Percentiles rank a stretch among this genome's conserved stretches.
phyloP scores from a whole-genome alignment of 2,888 invertebrate species.

The Drosophila limbata region DNA sequence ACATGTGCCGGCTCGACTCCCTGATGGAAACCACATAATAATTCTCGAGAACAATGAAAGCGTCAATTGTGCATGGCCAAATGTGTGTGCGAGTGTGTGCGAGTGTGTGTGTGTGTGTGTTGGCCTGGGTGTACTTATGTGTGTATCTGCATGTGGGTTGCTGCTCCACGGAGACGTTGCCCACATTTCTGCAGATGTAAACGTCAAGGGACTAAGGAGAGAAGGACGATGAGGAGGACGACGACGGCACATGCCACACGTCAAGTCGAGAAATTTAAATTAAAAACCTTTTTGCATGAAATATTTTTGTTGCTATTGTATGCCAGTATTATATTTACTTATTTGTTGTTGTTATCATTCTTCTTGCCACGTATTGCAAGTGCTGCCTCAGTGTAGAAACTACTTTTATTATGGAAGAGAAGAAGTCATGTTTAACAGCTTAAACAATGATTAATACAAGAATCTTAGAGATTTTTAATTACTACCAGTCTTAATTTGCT shows the following conservation, averaged over 20 bases:
- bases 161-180: constrained; percentile 63
- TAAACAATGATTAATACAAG: constrained; percentile 25
- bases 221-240: constrained; percentile 36
- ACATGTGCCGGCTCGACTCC: constrained; percentile 45
- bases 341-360: constrained; percentile 24
- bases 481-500: neutral
- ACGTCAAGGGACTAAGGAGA: constrained; percentile 62
- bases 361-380: constrained; percentile 12
- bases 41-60: constrained; percentile 82
- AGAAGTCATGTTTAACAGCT: constrained; percentile 17
- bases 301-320: constrained; percentile 46
- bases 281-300: constrained; percentile 76
- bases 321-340: constrained; percentile 16
- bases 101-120: constrained; percentile 23
- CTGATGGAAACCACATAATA: constrained; percentile 83
- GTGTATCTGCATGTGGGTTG: constrained; percentile 61
- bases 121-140: constrained; percentile 10
- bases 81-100: constrained; percentile 33
- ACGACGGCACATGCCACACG: constrained; percentile 76
- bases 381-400: constrained; percentile 14
- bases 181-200: constrained; percentile 68
- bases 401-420: neutral
- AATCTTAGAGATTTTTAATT: constrained; percentile 12
- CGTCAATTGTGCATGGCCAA: constrained; percentile 76
- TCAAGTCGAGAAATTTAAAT: constrained; percentile 81